Conservation (phyloP, 2,797 vertebrate genomes). For the Sebastes glaucus region DNA sequence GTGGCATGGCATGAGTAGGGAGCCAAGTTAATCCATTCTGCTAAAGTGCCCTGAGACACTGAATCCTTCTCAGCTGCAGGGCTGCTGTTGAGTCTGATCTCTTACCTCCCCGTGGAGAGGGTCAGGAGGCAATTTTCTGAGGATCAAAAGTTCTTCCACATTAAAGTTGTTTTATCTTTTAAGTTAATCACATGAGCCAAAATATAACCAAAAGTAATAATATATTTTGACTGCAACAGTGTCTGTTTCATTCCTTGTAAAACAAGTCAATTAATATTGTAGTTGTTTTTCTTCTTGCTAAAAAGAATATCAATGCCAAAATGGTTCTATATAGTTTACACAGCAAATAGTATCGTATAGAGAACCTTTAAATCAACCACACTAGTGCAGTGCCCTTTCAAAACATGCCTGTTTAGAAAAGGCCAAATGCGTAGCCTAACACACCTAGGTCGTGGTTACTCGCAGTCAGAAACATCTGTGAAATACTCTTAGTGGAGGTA, state of each 20-base stretch:
- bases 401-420: too few relatives aligned
- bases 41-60: neutral
- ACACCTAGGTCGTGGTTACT: too few relatives aligned
- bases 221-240: neutral
- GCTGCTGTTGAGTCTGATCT: neutral
- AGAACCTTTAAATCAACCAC: too few relatives aligned
- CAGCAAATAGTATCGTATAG: too few relatives aligned
- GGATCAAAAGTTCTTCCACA: neutral
- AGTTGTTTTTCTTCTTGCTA: neutral
- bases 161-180: neutral
- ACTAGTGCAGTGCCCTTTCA: too few relatives aligned
- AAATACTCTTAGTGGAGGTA: too few relatives aligned
- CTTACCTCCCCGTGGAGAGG: neutral
- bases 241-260: neutral
- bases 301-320: neutral
- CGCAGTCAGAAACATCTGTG: too few relatives aligned
- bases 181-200: neutral
- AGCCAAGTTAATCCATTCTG: neutral
- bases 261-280: neutral
- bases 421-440: too few relatives aligned
- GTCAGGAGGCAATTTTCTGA: neutral
- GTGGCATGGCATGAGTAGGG: neutral
- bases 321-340: neutral
- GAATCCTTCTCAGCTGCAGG: neutral
- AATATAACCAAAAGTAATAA: neutral